Percentiles rank a stretch among this genome's conserved stretches.
Evolutionary conservation across 1,140 invertebrate species (phyloP).

Genomic region (Nebria ingens): DNA sequence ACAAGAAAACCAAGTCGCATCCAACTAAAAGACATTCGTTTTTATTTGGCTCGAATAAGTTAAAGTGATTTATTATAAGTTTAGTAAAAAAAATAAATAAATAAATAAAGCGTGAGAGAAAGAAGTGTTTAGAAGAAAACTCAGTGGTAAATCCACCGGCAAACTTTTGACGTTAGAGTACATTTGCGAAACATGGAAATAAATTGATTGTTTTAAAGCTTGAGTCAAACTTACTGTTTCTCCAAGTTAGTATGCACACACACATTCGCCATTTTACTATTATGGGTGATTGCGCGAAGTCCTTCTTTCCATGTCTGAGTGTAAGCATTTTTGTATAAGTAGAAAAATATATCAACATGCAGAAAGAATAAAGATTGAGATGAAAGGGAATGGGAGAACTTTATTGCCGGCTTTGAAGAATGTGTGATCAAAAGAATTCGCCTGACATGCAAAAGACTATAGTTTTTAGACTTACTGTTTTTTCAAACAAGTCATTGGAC

Average conservation of each 20-base stretch:
- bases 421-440: too few relatives aligned
- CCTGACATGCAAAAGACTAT: too few relatives aligned
- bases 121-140: not conserved
- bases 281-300: constrained; percentile 85
- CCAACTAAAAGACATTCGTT: constrained; percentile 75
- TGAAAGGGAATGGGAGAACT: constrained; percentile 1
- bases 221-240: constrained; percentile 99
- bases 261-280: constrained; percentile 94
- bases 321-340: too few relatives aligned
- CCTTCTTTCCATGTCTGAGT: constrained; percentile 83
- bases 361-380: constrained; percentile 15
- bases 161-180: too few relatives aligned
- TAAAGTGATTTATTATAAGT: too few relatives aligned
- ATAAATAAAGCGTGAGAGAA: constrained; percentile 2
- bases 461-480: constrained; percentile 87
- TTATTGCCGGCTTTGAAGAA: too few relatives aligned
- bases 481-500: constrained; percentile 95
- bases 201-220: constrained; percentile 3
- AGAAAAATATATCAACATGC: constrained; percentile 23
- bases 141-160: too few relatives aligned
- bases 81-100: too few relatives aligned
- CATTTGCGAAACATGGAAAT: too few relatives aligned
- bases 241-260: constrained; percentile 90
- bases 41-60: too few relatives aligned
- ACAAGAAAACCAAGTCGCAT: constrained; percentile 89